Percentiles rank a stretch among this genome's conserved stretches.
These are phyloP conservation scores for Platycnemis pennipes DNA, from an alignment of 2,888 invertebrate genomes.

Conservation along the genomic window DNA sequence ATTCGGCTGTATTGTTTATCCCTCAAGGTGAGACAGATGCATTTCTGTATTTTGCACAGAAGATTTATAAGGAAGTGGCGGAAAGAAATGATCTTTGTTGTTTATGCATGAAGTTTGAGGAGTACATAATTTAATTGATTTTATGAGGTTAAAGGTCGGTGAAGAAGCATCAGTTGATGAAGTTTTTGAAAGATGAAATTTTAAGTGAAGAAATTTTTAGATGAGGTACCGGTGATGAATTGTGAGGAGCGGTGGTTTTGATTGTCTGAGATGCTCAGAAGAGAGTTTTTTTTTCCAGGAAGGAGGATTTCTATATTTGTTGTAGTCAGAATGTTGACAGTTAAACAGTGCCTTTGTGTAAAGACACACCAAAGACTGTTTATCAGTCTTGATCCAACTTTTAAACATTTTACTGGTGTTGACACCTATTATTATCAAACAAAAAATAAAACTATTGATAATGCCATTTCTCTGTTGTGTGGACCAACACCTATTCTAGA, in stretches of 20 bases:
- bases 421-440: not conserved
- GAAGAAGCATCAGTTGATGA: not conserved
- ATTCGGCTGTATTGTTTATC: not conserved
- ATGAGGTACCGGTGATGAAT: not conserved
- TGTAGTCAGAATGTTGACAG: slow-evolving; percentile 42
- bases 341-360: slow-evolving; percentile 56
- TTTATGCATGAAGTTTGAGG: not conserved
- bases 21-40: not conserved
- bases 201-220: not conserved
- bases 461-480: slow-evolving; percentile 33
- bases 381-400: slow-evolving; percentile 4
- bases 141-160: slow-evolving; percentile 50
- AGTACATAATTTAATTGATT: not conserved
- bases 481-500: slow-evolving; percentile 40
- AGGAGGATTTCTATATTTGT: not conserved
- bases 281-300: not conserved
- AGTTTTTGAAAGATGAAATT: not conserved
- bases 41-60: slow-evolving; percentile 12
- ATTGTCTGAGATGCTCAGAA: not conserved
- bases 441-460: slow-evolving; percentile 1
- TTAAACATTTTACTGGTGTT: slow-evolving; percentile 49
- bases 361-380: slow-evolving; percentile 38
- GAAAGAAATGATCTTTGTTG: not conserved
- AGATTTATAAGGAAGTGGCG: not conserved
- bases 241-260: not conserved